Evolutionary conservation across 2,113 vertebrate genomes (phyloP), one percentile per base, ranked within the genome.

Genomic region (Gymnobelideus leadbeateri): DNA sequence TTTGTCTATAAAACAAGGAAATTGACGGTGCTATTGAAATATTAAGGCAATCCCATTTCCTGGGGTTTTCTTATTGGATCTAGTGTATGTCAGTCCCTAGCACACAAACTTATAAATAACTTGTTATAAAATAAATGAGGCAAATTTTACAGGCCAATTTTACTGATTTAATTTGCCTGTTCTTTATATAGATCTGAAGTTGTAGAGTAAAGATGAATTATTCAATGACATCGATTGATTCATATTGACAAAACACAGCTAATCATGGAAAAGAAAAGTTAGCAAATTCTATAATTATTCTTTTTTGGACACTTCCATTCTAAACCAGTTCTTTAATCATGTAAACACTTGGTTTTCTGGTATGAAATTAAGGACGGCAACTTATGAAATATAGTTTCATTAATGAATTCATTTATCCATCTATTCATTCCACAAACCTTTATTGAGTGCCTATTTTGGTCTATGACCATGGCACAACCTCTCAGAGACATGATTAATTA

Each of bases 101-200:
- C 23, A 84, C 31, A 89, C 89, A 94, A 4, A 0, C 89, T 51
- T 92, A 91, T 84, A 94, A 3, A 47, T 50, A 89, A n/a, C 0
- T 11, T 91, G 93, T 77, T 77, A 93, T 91, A 94, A 93, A 96
- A 94, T 43, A 95, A 90, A n/a, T 91, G 8, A 3, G 91, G 94
- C 37, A n/a, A 24, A 43, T 68, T 91, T 94, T 94, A 68, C 31
- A 47, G 23, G 57, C 57, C 26, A 92, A 93, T 89, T 49, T 68
- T 10, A 28, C 10, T 93, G 57, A 90, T 8, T 10, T 68, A 61
- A 2, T 91, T 95, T 93, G 55, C 55, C 31, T 19, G 3, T 50
- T 25, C 43, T 89, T 3, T 89, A 50, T 23, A 43, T 43, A 43
- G 19, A 77, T 52, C 37, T 92, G 1, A 55, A 95, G 93, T 84